These are phyloP conservation scores for Gymnoscelis rufifasciata DNA, from an alignment of 2,888 invertebrate species.

Conservation along the genomic window DNA sequence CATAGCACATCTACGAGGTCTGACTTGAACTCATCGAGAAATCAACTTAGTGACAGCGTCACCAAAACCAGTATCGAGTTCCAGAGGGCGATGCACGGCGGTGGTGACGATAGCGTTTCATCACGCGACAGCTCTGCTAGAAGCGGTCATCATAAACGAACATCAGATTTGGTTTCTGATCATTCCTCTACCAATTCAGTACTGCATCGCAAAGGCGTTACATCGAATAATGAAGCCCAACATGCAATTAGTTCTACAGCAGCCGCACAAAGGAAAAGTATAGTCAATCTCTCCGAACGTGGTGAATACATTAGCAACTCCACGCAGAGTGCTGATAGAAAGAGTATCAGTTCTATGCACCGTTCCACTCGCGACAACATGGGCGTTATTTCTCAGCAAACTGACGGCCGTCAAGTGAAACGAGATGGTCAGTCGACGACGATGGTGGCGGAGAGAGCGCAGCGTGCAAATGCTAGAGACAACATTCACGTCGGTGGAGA, in stretches of 20 bases:
- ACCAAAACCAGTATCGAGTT: conserved; percentile 77
- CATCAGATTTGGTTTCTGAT: conserved; percentile 85
- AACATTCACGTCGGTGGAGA: conserved; percentile 85
- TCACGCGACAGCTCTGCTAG: conserved; percentile 50
- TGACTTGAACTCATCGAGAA: conserved; percentile 59
- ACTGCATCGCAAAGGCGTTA: conserved; percentile 85
- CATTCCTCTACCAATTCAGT: conserved; percentile 88
- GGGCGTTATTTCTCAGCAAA: conserved; percentile 71
- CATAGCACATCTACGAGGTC: conserved; percentile 43
- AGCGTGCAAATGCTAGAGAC: conserved; percentile 80
- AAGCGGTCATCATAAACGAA: conserved; percentile 82
- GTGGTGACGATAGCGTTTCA: conserved; percentile 31
- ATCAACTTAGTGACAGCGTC: conserved; percentile 65
- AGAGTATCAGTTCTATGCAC: conserved; percentile 89
- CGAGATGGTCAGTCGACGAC: conserved; percentile 79
- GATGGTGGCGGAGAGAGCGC: conserved; percentile 79
- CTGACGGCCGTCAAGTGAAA: conserved; percentile 63
- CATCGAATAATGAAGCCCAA: conserved; percentile 84
- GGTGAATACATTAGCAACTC: conserved; percentile 83
- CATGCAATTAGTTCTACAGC: conserved; percentile 86
- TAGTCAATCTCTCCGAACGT: conserved; percentile 87
- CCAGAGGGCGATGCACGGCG: conserved; percentile 71
- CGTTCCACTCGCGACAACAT: conserved; percentile 81
- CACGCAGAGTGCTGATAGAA: conserved; percentile 83
- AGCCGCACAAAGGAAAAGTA: conserved; percentile 88